Percentiles rank a stretch among this genome's conserved stretches.
Conservation (phyloP, 2,888 invertebrate species). For the Hedya salicella region DNA sequence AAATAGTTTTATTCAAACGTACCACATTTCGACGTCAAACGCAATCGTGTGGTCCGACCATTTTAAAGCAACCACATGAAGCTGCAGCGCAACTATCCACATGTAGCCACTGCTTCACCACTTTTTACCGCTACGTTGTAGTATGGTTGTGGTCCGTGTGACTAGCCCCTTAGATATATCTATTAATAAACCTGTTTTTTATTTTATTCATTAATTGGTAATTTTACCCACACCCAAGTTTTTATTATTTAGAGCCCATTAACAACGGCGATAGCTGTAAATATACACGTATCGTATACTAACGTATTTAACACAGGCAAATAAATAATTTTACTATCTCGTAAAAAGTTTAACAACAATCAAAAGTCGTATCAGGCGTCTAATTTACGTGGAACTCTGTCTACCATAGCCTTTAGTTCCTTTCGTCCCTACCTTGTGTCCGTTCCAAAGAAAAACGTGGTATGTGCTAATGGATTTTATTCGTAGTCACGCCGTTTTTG, state of each 20-base stretch:
- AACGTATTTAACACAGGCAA: conserved; percentile 1
- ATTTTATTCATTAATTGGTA: no score
- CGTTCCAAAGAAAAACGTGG: not conserved
- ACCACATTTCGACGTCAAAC: no score
- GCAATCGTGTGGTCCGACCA: no score
- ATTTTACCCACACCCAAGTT: not conserved
- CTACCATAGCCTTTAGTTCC: not conserved
- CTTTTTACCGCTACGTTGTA: no score
- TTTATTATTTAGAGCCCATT: not conserved
- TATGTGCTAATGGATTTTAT: not conserved
- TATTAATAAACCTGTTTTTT: no score
- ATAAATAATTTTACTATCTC: conserved; percentile 33
- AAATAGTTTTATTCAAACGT: no score
- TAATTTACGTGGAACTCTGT: not conserved
- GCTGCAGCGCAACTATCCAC: no score
- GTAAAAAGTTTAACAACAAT: conserved; percentile 34
- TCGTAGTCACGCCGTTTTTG: not conserved
- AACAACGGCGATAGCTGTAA: not conserved
- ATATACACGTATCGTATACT: conserved; percentile 25
- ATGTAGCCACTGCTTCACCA: no score
- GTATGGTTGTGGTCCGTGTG: no score
- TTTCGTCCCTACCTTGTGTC: not conserved
- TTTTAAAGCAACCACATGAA: no score
- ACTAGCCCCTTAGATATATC: no score
- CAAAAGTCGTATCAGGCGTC: conserved; percentile 22